phyloP scores from a whole-genome alignment of 2,797 vertebrate genomes.

The Poeciliopsis turneri region DNA sequence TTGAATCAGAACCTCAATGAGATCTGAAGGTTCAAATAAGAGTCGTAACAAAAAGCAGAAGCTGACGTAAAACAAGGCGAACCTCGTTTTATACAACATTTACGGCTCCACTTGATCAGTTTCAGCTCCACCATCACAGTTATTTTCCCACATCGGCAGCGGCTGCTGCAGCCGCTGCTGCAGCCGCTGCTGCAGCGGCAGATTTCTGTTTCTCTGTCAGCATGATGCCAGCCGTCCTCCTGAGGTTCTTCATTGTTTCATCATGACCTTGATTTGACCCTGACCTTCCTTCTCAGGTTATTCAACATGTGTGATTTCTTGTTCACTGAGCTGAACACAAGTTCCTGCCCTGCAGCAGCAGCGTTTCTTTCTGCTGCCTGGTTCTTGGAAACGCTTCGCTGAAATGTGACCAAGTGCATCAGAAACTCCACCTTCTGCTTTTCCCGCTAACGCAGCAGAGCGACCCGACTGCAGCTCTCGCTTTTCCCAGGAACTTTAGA shows the following conservation, averaged over 20 bases:
- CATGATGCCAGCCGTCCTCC: neutral
- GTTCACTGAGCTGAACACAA: neutral
- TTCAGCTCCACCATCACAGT: constrained; percentile 1
- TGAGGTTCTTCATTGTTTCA: neutral
- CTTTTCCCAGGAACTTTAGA: neutral
- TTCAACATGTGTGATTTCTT: neutral
- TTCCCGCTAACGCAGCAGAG: neutral
- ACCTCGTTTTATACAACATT: neutral
- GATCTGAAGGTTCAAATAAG: neutral
- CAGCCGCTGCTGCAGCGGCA: too few relatives aligned
- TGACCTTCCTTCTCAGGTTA: neutral
- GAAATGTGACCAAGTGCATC: neutral
- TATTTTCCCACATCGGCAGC: constrained; percentile 14
- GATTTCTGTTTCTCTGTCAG: too few relatives aligned
- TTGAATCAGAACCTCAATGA: neutral
- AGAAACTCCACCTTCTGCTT: neutral
- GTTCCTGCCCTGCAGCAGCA: constrained; percentile 13
- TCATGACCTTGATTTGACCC: neutral
- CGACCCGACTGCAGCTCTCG: constrained; percentile 12
- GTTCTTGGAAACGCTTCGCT: neutral
- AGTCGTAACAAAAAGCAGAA: neutral
- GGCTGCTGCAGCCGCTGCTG: too few relatives aligned
- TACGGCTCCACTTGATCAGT: neutral
- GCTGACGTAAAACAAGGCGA: neutral
- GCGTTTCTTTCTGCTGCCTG: neutral